phyloP scores from a whole-genome alignment of 2,113 vertebrate genomes.

The Tragelaphus buxtoni region DNA sequence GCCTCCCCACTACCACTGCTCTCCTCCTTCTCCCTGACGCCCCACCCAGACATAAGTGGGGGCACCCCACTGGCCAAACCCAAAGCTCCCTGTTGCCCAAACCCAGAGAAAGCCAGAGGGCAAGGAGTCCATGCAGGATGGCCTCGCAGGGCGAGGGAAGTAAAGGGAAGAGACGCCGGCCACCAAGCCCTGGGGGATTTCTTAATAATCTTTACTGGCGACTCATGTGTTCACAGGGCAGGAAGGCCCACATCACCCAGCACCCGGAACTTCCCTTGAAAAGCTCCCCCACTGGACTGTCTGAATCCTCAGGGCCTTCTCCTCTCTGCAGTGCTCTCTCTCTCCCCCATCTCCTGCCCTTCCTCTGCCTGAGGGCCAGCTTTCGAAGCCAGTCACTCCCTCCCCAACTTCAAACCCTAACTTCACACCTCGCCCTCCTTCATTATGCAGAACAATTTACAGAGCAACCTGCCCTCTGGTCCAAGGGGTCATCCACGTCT shows the following conservation, averaged over 20 bases:
- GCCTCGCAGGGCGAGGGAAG: not conserved
- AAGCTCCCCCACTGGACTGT: not conserved
- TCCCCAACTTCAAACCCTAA: not conserved
- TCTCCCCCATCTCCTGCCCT: not conserved
- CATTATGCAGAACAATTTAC: not conserved
- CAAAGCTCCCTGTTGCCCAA: not conserved
- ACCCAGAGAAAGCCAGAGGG: not conserved
- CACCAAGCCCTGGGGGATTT: not conserved
- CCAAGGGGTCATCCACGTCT: not conserved
- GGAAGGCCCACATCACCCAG: not conserved
- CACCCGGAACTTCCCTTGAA: not conserved
- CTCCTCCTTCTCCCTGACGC: not conserved
- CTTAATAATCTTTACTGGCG: not conserved
- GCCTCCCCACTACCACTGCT: not conserved
- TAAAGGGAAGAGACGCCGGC: not conserved
- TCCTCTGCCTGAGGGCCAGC: not conserved
- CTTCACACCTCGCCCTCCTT: not conserved
- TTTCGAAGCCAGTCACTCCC: not conserved
- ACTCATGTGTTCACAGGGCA: not conserved
- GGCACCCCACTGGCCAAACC: not conserved
- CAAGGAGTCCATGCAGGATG: not conserved
- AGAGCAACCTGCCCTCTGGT: not conserved
- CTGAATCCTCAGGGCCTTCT: not conserved
- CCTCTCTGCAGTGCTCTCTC: fast-evolving
- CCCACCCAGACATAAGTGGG: not conserved